Percentiles rank a stretch among this genome's conserved stretches.
Conservation (phyloP, 1,140 invertebrate genomes). For the Hyphantria cunea region DNA sequence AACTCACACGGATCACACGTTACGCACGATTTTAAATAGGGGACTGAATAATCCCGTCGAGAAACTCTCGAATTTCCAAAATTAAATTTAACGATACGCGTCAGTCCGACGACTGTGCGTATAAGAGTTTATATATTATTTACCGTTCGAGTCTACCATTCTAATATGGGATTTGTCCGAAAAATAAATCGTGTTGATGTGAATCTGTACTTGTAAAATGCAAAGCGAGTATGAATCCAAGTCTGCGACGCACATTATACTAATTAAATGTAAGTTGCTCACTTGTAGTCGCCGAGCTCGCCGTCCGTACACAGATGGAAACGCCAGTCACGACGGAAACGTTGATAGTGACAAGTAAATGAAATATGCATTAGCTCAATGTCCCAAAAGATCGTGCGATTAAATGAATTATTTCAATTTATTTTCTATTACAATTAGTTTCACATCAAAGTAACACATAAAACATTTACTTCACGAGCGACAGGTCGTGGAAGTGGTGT, state of each 20-base stretch:
- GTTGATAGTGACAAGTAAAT: constrained; percentile 26
- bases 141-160: constrained; percentile 19
- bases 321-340: constrained; percentile 21
- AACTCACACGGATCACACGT: not conserved
- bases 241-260: not conserved
- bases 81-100: not conserved
- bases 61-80: constrained; percentile 4
- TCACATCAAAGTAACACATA: constrained; percentile 16
- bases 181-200: constrained; percentile 14
- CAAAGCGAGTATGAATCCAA: constrained; percentile 2
- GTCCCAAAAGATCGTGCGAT: constrained; percentile 5
- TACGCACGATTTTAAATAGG: constrained; percentile 13
- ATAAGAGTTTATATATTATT: constrained; percentile 1
- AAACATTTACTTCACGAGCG: constrained; percentile 68
- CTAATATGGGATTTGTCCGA: constrained; percentile 4
- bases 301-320: constrained; percentile 6
- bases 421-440: constrained; percentile 25
- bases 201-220: not conserved
- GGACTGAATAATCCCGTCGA: not conserved
- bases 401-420: constrained; percentile 1
- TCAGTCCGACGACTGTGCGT: constrained; percentile 5
- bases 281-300: constrained; percentile 18
- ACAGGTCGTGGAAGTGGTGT: constrained; percentile 51
- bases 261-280: constrained; percentile 6
- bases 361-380: constrained; percentile 20